Conservation (phyloP, 2,797 vertebrate genomes). For the Nasua narica region DNA sequence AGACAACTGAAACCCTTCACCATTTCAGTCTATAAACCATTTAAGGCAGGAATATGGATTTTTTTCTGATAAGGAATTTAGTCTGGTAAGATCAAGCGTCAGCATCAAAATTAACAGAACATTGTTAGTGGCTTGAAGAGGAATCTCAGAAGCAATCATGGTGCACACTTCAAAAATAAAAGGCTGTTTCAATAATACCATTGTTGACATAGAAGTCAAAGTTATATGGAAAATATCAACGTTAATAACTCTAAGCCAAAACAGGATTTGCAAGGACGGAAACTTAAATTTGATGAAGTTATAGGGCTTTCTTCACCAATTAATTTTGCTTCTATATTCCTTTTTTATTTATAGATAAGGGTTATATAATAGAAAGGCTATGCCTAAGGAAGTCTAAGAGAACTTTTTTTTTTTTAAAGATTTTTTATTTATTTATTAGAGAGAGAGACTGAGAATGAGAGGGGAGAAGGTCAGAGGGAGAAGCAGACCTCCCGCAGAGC, state of each 20-base stretch:
- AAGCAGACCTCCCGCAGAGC: too few relatives aligned
- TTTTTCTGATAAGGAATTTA: not conserved
- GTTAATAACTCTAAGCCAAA: not conserved
- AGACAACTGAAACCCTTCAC: not conserved
- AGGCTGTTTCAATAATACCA: not conserved
- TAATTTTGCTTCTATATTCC: not conserved
- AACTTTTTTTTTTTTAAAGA: too few relatives aligned
- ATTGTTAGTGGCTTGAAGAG: not conserved
- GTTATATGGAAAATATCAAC: not conserved
- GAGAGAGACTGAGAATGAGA: too few relatives aligned
- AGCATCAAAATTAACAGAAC: not conserved
- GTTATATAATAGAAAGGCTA: not conserved
- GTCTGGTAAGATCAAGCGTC: not conserved
- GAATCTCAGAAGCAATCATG: not conserved
- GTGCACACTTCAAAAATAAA: not conserved
- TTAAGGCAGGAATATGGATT: not conserved
- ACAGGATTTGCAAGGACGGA: not conserved
- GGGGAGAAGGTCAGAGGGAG: too few relatives aligned
- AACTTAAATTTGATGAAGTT: not conserved
- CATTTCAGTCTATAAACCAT: not conserved
- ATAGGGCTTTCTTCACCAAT: not conserved
- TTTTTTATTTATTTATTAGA: too few relatives aligned
- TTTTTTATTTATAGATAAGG: not conserved
- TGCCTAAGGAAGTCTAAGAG: not conserved
- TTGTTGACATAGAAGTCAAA: not conserved